Evolutionary conservation across 2,888 invertebrate species (phyloP), one percentile per base, ranked within the genome.

Genomic region (Lissonota sp.): DNA sequence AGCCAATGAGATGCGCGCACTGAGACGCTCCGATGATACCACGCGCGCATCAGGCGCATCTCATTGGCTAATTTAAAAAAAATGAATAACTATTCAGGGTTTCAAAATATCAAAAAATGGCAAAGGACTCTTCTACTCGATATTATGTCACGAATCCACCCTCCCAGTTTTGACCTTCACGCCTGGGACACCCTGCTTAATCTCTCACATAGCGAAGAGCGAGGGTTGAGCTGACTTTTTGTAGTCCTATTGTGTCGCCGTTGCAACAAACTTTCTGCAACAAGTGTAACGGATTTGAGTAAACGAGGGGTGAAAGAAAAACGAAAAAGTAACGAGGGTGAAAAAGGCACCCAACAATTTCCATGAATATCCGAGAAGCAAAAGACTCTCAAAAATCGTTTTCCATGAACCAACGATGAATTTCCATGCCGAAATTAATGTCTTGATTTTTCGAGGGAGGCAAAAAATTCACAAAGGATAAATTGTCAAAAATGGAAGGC

Each of bases 251-350:
- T n/a, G 46, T n/a, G 12, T 37, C 26, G 39, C 53, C 62, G 60
- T 53, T 16, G 58, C 8, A 62, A 39, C 42, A 53, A 73, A 63
- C 16, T 62, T 62, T 26, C 7, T 14, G 60, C 64, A 46, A 86
- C 91, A 91, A 91, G 91, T 91, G 91, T 91, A 91, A 90, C 91
- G 90, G 88, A 90, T 87, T 87, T 82, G 81, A 53, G 74, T 76
- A 67, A 72, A 58, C 49, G 37, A 37, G 53, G 37, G 3, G 26
- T 39, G n/a, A 42, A 53, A 5, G 3, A 7, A 4, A 49, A 60
- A 10, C 10, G 16, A 62, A 66, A 14, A 14, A 51, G 2, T 12
- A 37, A n/a, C 14, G 26, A 40, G 7, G 3, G 26, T 37, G n/a
- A 51, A 53, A 37, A 51, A 57, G 39, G 26, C 26, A 6, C 14